A percentile compares a stretch with the other conserved stretches of the same genome.
Evolutionary conservation across 2,888 invertebrate genomes (phyloP).

Genomic region (Cantharis lateralis): DNA sequence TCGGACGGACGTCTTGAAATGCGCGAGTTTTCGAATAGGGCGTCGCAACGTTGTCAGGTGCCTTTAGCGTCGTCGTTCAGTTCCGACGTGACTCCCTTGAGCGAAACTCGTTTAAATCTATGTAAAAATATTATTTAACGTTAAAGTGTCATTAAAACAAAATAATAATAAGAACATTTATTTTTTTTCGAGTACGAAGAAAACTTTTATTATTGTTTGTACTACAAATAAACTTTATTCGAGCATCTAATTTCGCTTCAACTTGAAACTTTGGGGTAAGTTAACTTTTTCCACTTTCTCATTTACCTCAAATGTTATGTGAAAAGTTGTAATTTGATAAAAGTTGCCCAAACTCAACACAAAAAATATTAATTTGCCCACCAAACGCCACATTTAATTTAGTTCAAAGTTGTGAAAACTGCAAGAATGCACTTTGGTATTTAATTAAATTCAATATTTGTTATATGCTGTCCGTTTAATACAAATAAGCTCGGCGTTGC

Average conservation of each 20-base stretch:
- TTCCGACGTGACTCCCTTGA: slow-evolving; percentile 27
- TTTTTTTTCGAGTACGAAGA: neutral
- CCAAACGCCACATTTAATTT: neutral
- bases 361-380: neutral
- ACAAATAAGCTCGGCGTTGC: neutral
- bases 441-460: neutral
- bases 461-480: neutral
- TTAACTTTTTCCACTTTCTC: neutral
- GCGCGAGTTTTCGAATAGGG: slow-evolving; percentile 30
- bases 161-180: slow-evolving; percentile 6
- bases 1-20: slow-evolving; percentile 17
- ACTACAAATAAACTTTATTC: neutral
- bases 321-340: neutral
- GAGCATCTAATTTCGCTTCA: neutral
- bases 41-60: slow-evolving; percentile 29
- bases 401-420: neutral
- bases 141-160: slow-evolving; percentile 15
- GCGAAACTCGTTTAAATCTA: slow-evolving; percentile 15
- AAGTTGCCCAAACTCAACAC: neutral
- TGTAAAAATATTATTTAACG: slow-evolving; percentile 5
- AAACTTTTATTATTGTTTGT: neutral
- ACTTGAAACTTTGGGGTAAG: neutral
- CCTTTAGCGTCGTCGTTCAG: slow-evolving; percentile 33
- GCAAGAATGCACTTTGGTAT: neutral
- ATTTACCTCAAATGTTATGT: neutral